A percentile compares a stretch with the other conserved stretches of the same genome.
Conservation (phyloP, 2,888 invertebrate genomes). For the Campaea margaritaria region DNA sequence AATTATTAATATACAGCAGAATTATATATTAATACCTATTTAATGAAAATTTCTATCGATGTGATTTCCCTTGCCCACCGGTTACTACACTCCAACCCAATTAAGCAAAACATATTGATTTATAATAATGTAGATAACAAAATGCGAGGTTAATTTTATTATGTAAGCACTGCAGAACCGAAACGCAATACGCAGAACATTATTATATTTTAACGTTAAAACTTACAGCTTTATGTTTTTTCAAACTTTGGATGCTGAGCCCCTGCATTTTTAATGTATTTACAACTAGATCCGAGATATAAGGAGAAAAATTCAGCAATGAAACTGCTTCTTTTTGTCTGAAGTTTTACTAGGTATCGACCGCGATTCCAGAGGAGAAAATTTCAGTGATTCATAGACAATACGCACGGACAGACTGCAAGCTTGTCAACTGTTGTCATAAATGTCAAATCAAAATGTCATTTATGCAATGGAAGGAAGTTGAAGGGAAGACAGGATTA, state of each 20-base stretch:
- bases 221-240: constrained; percentile 93
- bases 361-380: neutral
- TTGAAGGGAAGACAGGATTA: too few relatives aligned
- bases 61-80: too few relatives aligned
- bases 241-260: constrained; percentile 87
- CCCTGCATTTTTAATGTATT: constrained; percentile 88
- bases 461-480: too few relatives aligned
- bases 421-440: too few relatives aligned
- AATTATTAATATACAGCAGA: too few relatives aligned
- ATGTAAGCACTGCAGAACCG: constrained; percentile 68
- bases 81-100: neutral
- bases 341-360: neutral
- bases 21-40: too few relatives aligned
- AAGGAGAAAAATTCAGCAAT: constrained; percentile 2
- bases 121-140: neutral
- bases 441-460: too few relatives aligned
- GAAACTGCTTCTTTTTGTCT: too few relatives aligned
- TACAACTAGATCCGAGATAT: constrained; percentile 3
- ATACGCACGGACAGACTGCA: too few relatives aligned
- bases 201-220: constrained; percentile 21
- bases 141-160: constrained; percentile 68
- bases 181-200: constrained; percentile 36
- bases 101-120: constrained; percentile 2
- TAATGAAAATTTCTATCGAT: too few relatives aligned
- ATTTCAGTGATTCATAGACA: too few relatives aligned